Percentiles rank a stretch among this genome's conserved stretches.
Conservation (phyloP, 2,797 vertebrate genomes). For the Selene dorsalis region DNA sequence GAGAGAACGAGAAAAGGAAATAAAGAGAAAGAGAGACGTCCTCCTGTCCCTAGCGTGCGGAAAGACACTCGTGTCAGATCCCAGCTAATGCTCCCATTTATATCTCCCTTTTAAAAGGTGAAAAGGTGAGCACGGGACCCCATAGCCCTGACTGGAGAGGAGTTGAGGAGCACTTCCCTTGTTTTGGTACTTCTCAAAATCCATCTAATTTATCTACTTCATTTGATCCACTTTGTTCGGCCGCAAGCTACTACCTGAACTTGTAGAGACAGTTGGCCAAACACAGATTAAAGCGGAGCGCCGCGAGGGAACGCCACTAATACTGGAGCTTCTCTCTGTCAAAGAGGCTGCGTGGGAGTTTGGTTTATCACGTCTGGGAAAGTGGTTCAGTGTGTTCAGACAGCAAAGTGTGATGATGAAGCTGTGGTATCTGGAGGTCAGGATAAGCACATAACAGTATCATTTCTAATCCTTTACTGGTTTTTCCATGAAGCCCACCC, state of each 20-base stretch:
- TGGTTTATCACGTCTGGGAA: constrained; percentile 59
- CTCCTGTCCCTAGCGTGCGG: constrained; percentile 22
- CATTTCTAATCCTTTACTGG: constrained; percentile 16
- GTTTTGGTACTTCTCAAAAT: constrained; percentile 26
- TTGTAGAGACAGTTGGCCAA: constrained; percentile 50
- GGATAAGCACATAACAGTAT: constrained; percentile 20
- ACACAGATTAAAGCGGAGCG: constrained; percentile 57
- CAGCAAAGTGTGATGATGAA: constrained; percentile 36
- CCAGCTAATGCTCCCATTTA: constrained; percentile 53
- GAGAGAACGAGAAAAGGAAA: constrained; percentile 26
- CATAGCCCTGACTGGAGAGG: not conserved
- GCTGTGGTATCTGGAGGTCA: constrained; percentile 25
- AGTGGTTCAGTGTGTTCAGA: constrained; percentile 62
- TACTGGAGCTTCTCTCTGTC: constrained; percentile 54
- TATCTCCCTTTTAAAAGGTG: constrained; percentile 48
- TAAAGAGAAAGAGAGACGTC: constrained; percentile 49
- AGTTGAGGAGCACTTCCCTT: not conserved
- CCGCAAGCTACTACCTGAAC: constrained; percentile 43
- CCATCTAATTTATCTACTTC: constrained; percentile 35
- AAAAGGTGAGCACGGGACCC: constrained; percentile 26
- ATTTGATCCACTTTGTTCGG: constrained; percentile 49
- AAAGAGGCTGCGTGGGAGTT: constrained; percentile 63
- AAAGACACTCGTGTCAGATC: constrained; percentile 38
- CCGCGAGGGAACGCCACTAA: constrained; percentile 50
- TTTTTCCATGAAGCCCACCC: not conserved